phyloP scores from a whole-genome alignment of 1,140 invertebrate species.

The Macrobrachium nipponense region DNA sequence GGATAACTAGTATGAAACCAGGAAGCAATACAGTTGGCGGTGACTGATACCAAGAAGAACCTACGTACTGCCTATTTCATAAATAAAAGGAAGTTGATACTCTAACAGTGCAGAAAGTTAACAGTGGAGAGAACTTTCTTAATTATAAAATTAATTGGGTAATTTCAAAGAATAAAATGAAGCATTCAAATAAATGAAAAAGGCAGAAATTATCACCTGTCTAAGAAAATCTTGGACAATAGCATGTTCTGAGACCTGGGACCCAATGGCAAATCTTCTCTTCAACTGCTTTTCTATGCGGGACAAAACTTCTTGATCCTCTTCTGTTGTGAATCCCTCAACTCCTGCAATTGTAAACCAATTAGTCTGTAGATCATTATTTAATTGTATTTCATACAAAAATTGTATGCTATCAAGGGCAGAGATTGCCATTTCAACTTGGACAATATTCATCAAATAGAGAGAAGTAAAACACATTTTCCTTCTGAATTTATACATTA shows the following conservation, averaged over 20 bases:
- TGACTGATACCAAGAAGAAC: no score
- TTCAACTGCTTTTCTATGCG: slow-evolving; percentile 96
- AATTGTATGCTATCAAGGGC: neutral
- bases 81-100: no score
- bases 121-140: no score
- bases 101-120: no score
- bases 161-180: neutral
- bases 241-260: slow-evolving; percentile 93
- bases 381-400: neutral
- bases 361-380: neutral
- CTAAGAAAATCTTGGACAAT: slow-evolving; percentile 94
- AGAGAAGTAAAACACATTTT: no score
- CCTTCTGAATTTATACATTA: no score
- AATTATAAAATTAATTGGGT: neutral
- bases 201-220: slow-evolving; percentile 72
- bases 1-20: no score
- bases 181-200: neutral
- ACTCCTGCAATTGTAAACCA: slow-evolving; percentile 76
- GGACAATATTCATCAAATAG: no score
- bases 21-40: no score
- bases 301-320: slow-evolving; percentile 90
- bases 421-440: no score
- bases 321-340: slow-evolving; percentile 96
- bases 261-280: slow-evolving; percentile 92
- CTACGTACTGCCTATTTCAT: no score